Evolutionary conservation across 2,113 vertebrate genomes (phyloP), one percentile per base, ranked within the genome.

Genomic region (Phoxinus phoxinus): DNA sequence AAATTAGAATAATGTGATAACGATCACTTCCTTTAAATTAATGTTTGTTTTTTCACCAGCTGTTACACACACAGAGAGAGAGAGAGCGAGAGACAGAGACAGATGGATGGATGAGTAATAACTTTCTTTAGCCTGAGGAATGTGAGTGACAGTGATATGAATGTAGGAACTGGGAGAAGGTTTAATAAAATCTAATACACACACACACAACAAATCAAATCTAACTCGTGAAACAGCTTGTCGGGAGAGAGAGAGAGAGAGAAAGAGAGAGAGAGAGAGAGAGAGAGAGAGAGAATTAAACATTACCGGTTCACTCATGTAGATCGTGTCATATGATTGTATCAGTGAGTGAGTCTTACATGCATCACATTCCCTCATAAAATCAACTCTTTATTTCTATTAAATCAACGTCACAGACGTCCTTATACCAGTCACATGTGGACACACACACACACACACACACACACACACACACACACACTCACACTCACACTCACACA

Each of bases 91-190:
- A 53, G 85, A 27, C 4, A 87, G 81, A 89, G 88, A 87, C 88
- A 86, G 37, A 51, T 93, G 65, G 81, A 92, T 91, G 90, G 91
- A 89, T 86, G 77, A 75, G 82, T 86, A 81, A 88, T 88, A 88
- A 88, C 78, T 69, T 74, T 85, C 27, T 85, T 88, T 89, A 86
- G 88, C 88, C 83, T 83, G 85, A 85, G 88, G 88, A 89, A 78
- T 85, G 61, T 89, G 85, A 89, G 83, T 89, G 88, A 85, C 83
- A 84, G 78, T 86, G 82, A 89, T 86, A 89, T 89, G 88, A 86
- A 86, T 86, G 85, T 86, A 89, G 85, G 83, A 89, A 84, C 83
- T 78, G 72, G 83, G 85, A 67, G 25, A 85, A 86, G 82, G 85
- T 86, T 86, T 86, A 88, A 86, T 88, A 88, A 88, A 86, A 88